Evolutionary conservation across 2,113 vertebrate genomes (phyloP).

Genomic region (Circaetus cinerascens): DNA sequence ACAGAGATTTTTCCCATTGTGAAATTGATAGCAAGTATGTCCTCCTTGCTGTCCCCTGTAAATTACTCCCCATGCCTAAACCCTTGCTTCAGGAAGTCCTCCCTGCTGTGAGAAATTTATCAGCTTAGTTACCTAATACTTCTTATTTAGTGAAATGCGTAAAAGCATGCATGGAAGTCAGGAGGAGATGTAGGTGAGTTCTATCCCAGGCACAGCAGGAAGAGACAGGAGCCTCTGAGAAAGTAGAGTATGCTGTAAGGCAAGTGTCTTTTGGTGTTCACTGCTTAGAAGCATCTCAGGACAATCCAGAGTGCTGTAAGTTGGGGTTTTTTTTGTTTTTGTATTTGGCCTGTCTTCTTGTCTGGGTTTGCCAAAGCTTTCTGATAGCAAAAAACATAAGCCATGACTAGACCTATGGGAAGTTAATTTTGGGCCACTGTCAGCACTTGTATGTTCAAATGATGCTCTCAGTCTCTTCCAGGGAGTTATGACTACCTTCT

Average conservation of each 20-base stretch:
- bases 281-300: not conserved
- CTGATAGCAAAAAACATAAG: not conserved
- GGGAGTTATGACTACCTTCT: not conserved
- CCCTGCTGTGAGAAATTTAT: not conserved
- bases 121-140: not conserved
- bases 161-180: not conserved
- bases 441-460: not conserved
- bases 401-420: too few species aligned
- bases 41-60: not conserved
- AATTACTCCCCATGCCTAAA: not conserved
- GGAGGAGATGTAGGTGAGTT: not conserved
- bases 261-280: not conserved
- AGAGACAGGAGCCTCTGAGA: not conserved
- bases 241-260: not conserved
- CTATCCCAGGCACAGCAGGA: not conserved
- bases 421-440: not conserved
- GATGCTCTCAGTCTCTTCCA: not conserved
- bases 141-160: not conserved
- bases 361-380: not conserved
- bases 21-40: not conserved
- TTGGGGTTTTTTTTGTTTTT: too few species aligned
- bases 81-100: not conserved
- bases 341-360: not conserved
- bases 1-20: not conserved
- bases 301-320: not conserved